phyloP scores from a whole-genome alignment of 2,888 invertebrate genomes.

The Nemotelus pantherinus region DNA sequence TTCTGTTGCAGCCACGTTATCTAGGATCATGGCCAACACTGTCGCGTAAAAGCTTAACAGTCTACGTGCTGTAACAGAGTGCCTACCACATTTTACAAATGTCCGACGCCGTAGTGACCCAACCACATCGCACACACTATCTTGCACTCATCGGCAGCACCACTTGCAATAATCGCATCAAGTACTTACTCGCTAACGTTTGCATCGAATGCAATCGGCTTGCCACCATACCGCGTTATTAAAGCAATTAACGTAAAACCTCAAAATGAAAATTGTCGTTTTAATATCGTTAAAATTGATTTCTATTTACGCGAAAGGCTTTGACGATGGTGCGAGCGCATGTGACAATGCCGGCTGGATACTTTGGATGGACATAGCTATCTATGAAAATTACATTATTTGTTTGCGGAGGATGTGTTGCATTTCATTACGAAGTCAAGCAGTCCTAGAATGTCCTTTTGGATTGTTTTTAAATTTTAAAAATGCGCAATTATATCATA shows the following conservation, averaged over 20 bases:
- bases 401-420: no score
- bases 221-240: slow-evolving; percentile 33
- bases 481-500: no score
- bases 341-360: no score
- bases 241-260: slow-evolving; percentile 42
- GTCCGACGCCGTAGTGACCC: not conserved
- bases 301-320: slow-evolving; percentile 33
- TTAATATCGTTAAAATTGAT: slow-evolving; percentile 44
- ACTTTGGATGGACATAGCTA: no score
- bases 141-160: no score
- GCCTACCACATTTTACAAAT: not conserved
- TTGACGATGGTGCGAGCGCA: not conserved
- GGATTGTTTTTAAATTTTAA: no score
- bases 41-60: slow-evolving; percentile 6
- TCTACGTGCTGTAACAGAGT: not conserved
- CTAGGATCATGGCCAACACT: slow-evolving; percentile 1
- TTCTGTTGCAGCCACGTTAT: not conserved
- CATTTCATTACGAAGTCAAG: no score
- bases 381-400: not conserved
- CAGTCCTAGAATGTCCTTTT: no score
- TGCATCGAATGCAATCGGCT: slow-evolving; percentile 16
- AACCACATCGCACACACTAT: no score
- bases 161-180: slow-evolving; percentile 20
- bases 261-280: slow-evolving; percentile 44
- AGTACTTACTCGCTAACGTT: slow-evolving; percentile 24